Evolutionary conservation across 2,797 vertebrate genomes (phyloP).

Genomic region (Platyrinchus mystaceus): DNA sequence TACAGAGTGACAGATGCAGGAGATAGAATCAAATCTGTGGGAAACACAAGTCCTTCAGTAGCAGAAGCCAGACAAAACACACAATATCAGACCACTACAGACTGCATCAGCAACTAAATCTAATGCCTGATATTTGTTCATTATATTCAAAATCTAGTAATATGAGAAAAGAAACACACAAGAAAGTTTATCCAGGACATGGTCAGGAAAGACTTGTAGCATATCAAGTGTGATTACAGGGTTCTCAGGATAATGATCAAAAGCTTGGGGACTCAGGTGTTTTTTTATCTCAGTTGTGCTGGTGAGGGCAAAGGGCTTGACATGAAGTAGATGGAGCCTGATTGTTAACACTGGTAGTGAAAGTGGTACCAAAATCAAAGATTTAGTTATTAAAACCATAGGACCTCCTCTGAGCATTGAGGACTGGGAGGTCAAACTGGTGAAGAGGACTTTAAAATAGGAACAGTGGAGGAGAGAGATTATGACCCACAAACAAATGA

Average conservation of each 20-base stretch:
- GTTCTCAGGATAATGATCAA: neutral
- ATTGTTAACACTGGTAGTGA: neutral
- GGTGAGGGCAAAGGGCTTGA: neutral
- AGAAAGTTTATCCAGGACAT: neutral
- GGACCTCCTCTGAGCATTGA: neutral
- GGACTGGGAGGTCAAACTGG: neutral
- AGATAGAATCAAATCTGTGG: neutral
- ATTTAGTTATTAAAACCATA: neutral
- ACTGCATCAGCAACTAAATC: neutral
- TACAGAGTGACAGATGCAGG: neutral
- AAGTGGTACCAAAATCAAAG: neutral
- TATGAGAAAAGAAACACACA: neutral
- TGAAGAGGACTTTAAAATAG: neutral
- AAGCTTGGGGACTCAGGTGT: fast-evolving
- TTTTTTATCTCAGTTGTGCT: neutral
- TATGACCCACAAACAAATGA: neutral
- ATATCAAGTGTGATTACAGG: neutral
- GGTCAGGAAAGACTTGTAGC: neutral
- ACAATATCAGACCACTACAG: neutral
- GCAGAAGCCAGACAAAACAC: neutral
- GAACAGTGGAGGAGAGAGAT: neutral
- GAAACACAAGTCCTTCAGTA: neutral
- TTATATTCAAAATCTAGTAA: neutral
- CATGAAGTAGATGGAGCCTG: neutral
- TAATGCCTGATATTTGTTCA: neutral